phyloP scores from a whole-genome alignment of 2,888 invertebrate genomes.

The Patella pellucida region DNA sequence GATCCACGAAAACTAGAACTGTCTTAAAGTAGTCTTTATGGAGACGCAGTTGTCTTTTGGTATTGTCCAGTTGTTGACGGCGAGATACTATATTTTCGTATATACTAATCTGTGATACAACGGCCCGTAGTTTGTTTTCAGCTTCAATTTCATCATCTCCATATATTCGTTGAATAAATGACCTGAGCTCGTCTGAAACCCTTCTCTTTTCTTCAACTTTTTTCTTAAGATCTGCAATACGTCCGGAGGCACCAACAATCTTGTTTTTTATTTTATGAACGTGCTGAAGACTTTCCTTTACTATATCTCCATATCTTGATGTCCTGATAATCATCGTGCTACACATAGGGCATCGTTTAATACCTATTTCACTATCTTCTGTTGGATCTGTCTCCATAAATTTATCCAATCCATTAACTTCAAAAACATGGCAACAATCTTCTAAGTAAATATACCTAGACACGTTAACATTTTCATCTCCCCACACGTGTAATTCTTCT shows the following conservation, averaged over 20 bases:
- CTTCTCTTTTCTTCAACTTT: background rate
- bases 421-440: constrained; percentile 63
- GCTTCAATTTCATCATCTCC: background rate
- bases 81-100: background rate
- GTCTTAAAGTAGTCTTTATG: background rate
- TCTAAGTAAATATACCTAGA: constrained; percentile 66
- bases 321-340: constrained; percentile 76
- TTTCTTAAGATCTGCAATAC: constrained; percentile 11
- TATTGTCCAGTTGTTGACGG: background rate
- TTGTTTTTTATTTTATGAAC: constrained; percentile 60
- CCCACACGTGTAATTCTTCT: constrained; percentile 62
- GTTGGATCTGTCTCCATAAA: constrained; percentile 72
- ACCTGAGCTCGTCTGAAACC: background rate
- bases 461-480: constrained; percentile 74
- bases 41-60: background rate
- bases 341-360: constrained; percentile 75
- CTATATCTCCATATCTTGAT: constrained; percentile 75
- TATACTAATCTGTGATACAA: constrained; percentile 11
- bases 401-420: constrained; percentile 63
- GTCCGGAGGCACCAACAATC: constrained; percentile 19
- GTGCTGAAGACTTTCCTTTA: constrained; percentile 70
- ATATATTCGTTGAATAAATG: background rate
- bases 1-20: background rate
- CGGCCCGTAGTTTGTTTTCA: constrained; percentile 8
- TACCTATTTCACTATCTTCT: constrained; percentile 24